A percentile compares a stretch with the other conserved stretches of the same genome.
Evolutionary conservation across 30 jellyfish, hydroid and myxozoan species (phyloP).

Genomic region (Cassiopea xamachana): DNA sequence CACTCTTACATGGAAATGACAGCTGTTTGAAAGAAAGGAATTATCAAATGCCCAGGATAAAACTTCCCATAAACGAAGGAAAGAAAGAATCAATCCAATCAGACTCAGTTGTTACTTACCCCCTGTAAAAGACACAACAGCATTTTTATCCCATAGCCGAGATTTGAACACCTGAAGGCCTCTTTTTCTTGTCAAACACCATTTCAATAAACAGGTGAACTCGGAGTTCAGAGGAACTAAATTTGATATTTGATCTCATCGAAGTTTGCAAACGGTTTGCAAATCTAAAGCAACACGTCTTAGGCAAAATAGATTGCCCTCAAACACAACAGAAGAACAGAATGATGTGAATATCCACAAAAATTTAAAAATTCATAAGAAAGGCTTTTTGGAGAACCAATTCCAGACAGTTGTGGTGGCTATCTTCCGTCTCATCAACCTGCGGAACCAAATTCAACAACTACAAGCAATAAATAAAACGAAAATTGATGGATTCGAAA

Average conservation of each 20-base stretch:
- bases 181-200: neutral
- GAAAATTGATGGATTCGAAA: slow-evolving; percentile 30
- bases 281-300: too few species aligned
- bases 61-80: neutral
- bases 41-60: neutral
- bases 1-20: neutral
- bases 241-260: neutral
- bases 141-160: neutral
- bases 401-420: neutral
- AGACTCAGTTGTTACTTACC: neutral
- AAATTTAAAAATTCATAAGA: neutral
- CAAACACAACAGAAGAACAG: neutral
- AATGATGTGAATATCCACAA: neutral
- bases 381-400: neutral
- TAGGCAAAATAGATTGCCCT: too few species aligned
- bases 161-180: neutral
- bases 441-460: neutral
- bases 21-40: neutral
- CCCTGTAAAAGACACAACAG: neutral
- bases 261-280: neutral
- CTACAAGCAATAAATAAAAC: neutral
- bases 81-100: neutral
- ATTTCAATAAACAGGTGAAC: neutral
- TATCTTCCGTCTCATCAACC: neutral
- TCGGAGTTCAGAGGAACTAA: too few species aligned